A percentile compares a stretch with the other conserved stretches of the same genome.
Evolutionary conservation across 2,888 invertebrate genomes (phyloP).

Genomic region (Tipula lateralis): DNA sequence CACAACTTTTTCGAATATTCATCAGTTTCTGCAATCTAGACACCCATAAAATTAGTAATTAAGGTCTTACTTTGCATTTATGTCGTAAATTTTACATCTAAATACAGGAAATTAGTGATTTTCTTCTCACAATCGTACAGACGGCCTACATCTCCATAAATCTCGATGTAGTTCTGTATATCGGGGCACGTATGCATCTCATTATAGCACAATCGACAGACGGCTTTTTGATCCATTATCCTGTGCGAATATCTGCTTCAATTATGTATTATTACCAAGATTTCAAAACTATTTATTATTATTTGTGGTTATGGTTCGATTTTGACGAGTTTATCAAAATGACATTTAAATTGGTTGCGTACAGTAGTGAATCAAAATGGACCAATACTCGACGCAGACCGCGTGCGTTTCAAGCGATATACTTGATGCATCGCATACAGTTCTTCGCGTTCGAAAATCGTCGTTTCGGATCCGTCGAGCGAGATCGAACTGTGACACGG

Average conservation of each 20-base stretch:
- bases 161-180: constrained; percentile 27
- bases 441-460: neutral
- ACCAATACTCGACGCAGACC: neutral
- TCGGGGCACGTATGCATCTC: constrained; percentile 28
- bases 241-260: neutral
- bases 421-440: neutral
- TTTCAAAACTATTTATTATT: neutral
- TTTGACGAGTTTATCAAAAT: neutral
- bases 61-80: neutral
- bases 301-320: neutral
- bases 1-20: constrained; percentile 31
- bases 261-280: neutral
- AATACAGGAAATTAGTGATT: constrained; percentile 33
- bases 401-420: neutral
- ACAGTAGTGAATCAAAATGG: neutral
- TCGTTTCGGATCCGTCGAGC: neutral
- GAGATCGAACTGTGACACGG: neutral
- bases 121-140: constrained; percentile 30
- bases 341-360: neutral
- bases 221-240: constrained; percentile 24
- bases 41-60: neutral
- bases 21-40: constrained; percentile 30
- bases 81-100: constrained; percentile 27
- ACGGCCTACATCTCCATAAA: constrained; percentile 27
- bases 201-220: constrained; percentile 33